phyloP scores from a whole-genome alignment of 2,113 vertebrate genomes.

The Antechinus flavipes region DNA sequence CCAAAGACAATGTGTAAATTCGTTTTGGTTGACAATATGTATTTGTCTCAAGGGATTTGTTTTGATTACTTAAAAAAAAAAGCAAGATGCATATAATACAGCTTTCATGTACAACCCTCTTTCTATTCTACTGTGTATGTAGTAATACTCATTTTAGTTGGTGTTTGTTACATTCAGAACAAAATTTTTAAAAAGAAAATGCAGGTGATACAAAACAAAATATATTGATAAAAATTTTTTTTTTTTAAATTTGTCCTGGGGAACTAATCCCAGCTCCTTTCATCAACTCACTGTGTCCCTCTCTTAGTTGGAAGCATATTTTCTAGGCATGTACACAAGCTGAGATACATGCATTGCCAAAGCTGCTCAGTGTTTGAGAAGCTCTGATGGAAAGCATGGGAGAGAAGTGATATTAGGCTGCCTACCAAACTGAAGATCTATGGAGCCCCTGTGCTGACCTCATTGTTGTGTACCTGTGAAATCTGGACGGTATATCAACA shows the following conservation, averaged over 20 bases:
- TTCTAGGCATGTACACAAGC: too few species aligned
- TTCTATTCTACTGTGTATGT: neutral
- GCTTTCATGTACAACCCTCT: neutral
- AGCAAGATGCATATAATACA: neutral
- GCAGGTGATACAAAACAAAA: neutral
- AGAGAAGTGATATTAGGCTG: too few species aligned
- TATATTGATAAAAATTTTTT: neutral
- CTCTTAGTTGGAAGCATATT: too few species aligned
- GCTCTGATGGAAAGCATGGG: too few species aligned
- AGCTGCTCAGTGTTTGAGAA: too few species aligned
- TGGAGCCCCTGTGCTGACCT: too few species aligned
- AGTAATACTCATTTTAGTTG: neutral
- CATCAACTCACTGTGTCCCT: neutral
- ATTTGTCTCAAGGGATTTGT: neutral
- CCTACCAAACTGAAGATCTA: too few species aligned
- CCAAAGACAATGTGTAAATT: neutral
- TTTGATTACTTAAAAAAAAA: neutral
- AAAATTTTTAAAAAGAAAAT: neutral
- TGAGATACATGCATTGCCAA: too few species aligned
- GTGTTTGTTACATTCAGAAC: neutral
- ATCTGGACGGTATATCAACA: too few species aligned
- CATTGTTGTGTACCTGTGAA: too few species aligned
- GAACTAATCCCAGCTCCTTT: neutral
- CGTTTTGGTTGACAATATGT: neutral
- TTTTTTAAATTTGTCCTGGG: neutral